A percentile compares a stretch with the other conserved stretches of the same genome.
These are phyloP conservation scores for Cylas formicarius DNA, from an alignment of 1,140 invertebrate genomes.

Conservation along the genomic window DNA sequence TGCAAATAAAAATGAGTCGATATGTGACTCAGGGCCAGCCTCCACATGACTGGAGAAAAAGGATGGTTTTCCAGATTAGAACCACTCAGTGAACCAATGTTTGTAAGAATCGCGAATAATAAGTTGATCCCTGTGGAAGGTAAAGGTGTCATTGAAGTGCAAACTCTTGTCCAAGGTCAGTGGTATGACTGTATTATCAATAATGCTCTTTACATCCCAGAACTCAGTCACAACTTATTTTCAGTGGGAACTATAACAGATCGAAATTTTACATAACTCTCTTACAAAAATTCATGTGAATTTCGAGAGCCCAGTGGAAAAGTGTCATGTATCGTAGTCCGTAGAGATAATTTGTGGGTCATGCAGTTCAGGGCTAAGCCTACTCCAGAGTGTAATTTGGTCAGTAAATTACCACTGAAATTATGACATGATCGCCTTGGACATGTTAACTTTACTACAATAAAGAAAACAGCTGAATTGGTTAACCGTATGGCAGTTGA, in stretches of 20 bases:
- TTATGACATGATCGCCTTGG: constrained; percentile 39
- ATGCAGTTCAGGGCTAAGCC: constrained; percentile 9
- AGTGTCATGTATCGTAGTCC: constrained; percentile 7
- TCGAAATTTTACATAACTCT: constrained; percentile 11
- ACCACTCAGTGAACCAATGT: constrained; percentile 9
- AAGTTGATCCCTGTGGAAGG: constrained; percentile 21
- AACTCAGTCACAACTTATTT: constrained; percentile 12
- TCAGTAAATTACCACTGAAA: constrained; percentile 16
- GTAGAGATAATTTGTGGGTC: constrained; percentile 11
- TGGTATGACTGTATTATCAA: constrained; percentile 16
- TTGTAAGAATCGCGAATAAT: constrained; percentile 22
- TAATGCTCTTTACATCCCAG: constrained; percentile 15
- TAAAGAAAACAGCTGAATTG: constrained; percentile 1
- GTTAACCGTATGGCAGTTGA: constrained; percentile 27
- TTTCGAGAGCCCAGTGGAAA: constrained; percentile 9
- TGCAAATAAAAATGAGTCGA: too few relatives aligned
- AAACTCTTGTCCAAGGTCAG: constrained; percentile 10
- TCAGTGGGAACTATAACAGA: constrained; percentile 15
- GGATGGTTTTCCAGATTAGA: constrained; percentile 5
- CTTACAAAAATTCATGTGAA: constrained; percentile 13
- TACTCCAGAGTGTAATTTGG: constrained; percentile 2
- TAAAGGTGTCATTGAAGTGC: constrained; percentile 23
- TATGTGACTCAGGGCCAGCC: too few relatives aligned
- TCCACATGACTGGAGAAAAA: too few relatives aligned
- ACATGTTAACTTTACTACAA: constrained; percentile 37